These are phyloP conservation scores for Ormyrus labotus DNA, from an alignment of 2,888 invertebrate genomes.

Conservation along the genomic window DNA sequence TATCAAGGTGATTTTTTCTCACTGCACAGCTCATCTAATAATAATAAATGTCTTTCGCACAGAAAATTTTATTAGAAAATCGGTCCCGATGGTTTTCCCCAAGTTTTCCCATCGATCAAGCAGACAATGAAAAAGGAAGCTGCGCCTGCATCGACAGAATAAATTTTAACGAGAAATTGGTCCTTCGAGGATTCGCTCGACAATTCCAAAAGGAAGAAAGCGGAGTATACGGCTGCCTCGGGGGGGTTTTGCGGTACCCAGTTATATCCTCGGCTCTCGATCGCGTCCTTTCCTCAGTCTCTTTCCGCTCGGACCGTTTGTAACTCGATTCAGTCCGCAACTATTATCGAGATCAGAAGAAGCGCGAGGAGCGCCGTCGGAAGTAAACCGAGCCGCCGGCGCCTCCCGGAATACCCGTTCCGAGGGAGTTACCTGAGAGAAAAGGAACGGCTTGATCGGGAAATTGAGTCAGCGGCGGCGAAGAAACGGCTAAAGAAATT, in stretches of 20 bases:
- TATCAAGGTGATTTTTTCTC: no score
- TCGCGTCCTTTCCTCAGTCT: background rate
- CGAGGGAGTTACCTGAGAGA: background rate
- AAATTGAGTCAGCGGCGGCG: constrained; percentile 12
- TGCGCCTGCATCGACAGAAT: no score
- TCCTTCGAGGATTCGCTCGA: no score
- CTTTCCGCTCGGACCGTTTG: constrained; percentile 25
- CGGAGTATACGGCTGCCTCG: no score
- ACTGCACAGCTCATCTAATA: no score
- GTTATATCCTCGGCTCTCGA: constrained; percentile 18
- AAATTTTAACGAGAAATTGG: no score
- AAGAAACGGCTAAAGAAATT: constrained; percentile 17
- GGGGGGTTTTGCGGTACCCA: background rate
- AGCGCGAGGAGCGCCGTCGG: background rate
- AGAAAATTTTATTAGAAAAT: constrained; percentile 13
- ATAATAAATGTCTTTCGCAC: no score
- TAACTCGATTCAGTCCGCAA: constrained; percentile 20
- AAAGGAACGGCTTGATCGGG: constrained; percentile 5
- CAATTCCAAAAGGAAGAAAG: no score
- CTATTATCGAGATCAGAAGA: constrained; percentile 1
- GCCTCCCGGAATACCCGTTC: background rate
- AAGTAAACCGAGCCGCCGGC: background rate
- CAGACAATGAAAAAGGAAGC: no score
- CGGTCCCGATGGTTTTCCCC: background rate
- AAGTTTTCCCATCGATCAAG: no score